Evolutionary conservation across 1,140 invertebrate genomes (phyloP), one percentile per base, ranked within the genome.

Genomic region (Drosophila funebris): DNA sequence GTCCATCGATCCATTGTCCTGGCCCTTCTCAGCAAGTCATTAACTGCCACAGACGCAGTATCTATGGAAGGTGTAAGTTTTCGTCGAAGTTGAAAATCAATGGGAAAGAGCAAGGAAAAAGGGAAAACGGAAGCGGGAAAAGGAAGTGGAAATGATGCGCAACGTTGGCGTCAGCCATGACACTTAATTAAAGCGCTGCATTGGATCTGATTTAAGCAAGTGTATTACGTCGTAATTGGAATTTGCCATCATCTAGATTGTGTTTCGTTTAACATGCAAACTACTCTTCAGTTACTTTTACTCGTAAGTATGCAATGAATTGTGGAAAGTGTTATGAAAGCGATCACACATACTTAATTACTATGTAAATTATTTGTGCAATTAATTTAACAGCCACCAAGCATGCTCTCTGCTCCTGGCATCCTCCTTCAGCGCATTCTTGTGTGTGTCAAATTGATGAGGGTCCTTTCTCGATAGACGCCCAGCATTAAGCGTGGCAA

Each of bases 341-440:
- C 57, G 39, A 43, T 63, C 58, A 50, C 41, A 22, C 31, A n/a
- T 60, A 14, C 61, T 60, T 84, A 85, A 84, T 84, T 80, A 67
- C 63, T 80, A 84, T 84, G 80, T 77, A 85, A 84, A 84, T 84
- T 70, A 81, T 81, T 85, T 77, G 84, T 76, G 76, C 73, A 80
- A 85, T 80, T 80, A 77, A 76, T 66, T 73, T 62, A 37, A 67
- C 53, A 56, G 22, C 60, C 22, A 33, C 5, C 41, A 36, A 24
- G 24, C 22, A 63, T 4, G 22, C 22, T 24, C 4, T 24, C 22
- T 24, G 22, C 22, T 14, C 56, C 60, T 22, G 46, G 6, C 24
- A 27, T 16, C 22, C 16, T 33, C 48, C 9, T 14, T 24, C 7
- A 39, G n/a, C 22, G 53, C 22, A 1, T 41, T 24, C 18, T 16